Evolutionary conservation across 2,888 invertebrate species (phyloP), one percentile per base, ranked within the genome.

Genomic region (Agrochola circellaris): DNA sequence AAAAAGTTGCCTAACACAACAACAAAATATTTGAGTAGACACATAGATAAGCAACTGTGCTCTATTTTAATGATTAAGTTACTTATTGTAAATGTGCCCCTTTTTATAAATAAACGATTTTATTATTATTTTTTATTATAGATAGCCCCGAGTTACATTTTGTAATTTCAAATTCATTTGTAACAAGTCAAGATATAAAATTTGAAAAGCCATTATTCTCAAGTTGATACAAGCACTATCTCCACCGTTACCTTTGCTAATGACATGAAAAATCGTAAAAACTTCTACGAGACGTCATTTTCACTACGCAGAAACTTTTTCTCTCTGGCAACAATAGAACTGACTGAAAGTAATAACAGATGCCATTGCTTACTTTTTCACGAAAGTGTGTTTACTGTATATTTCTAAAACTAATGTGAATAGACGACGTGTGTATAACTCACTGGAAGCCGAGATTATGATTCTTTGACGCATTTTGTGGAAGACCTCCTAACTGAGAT

Each of bases 351-450:
- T 89, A 87, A 87, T 89, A 88, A 86, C 84, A 81, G 60, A 85
- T 83, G 79, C 79, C 84, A 88, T 82, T 75, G 82, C 85, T 82
- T 82, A 83, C 80, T 88, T 84, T 86, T 83, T 79, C 83, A 87
- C 76, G 80, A 88, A 90, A 89, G 90, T 91, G 90, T 91, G 88
- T 92, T 90, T 91, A 91, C 92, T 92, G 91, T 93, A 93, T 95
- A 95, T 95, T 95, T 94, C 92, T 91, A 93, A 93, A 95, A 94
- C 94, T 95, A 96, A 95, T 94, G 93, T 93, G 93, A 95, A 94
- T 90, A 91, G 93, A 93, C 93, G 93, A 94, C 93, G 93, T 92
- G 93, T 92, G 89, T 94, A 93, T 94, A 88, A 94, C 93, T 93
- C 89, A 90, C 90, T 92, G 90, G 91, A 91, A 92, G 90, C 93